Conservation (phyloP, 2,797 vertebrate species). For the Clarias fuscus region DNA sequence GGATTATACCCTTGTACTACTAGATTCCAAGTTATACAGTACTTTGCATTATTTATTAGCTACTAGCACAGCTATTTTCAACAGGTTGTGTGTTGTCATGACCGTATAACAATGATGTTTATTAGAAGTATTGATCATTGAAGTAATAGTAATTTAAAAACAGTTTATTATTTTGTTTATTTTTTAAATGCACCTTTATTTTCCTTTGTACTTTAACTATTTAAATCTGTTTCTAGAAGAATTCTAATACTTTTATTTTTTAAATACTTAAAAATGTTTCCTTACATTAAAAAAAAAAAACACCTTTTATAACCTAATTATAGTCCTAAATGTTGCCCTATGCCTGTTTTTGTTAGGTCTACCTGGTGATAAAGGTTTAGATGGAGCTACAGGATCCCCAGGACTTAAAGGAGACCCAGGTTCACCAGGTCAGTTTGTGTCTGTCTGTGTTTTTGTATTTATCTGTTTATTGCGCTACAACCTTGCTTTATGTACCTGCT, state of each 20-base stretch:
- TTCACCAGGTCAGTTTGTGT: conserved; percentile 30
- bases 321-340: not conserved
- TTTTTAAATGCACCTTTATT: not conserved
- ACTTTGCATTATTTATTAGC: not conserved
- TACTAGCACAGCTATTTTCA: not conserved
- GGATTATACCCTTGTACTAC: not conserved
- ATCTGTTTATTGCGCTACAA: not conserved
- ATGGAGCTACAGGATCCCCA: conserved; percentile 14
- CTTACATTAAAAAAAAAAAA: no score
- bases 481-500: not conserved
- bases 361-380: conserved; percentile 26
- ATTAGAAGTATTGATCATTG: not conserved
- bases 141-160: not conserved
- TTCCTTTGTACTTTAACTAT: not conserved
- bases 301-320: not conserved
- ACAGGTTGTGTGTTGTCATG: not conserved
- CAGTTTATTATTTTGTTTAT: not conserved
- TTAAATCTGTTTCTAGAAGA: not conserved
- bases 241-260: not conserved
- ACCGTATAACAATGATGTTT: not conserved
- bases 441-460: not conserved
- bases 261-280: no score
- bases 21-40: not conserved
- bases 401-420: conserved; percentile 40
- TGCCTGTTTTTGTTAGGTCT: conserved; percentile 35